Evolutionary conservation across 2,888 invertebrate genomes (phyloP), one percentile per base, ranked within the genome.

Genomic region (Nomada fabriciana): DNA sequence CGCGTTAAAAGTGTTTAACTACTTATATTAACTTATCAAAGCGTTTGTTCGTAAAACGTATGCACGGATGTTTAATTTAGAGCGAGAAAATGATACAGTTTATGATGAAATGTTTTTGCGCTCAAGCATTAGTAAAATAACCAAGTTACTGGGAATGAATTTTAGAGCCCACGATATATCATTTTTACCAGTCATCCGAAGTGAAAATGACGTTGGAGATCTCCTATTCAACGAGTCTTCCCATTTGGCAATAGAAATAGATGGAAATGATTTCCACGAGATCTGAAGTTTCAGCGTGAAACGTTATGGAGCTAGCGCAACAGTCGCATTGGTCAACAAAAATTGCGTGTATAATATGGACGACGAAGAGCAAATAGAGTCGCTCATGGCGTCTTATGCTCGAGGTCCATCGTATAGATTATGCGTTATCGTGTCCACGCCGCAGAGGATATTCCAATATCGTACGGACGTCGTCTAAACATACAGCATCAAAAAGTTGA

Each of bases 241-340:
- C 74, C 11, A 23, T 23, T 55, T 70, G 43, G 20, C 36, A 73
- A 73, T 11, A 50, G 36, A 72, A 75, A 55, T 11, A 47, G 15
- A 47, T 61, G 53, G 57, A 71, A 90, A 91, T 91, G 89, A 90
- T 90, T 87, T 89, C 88, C 20, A 91, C 89, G 90, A 91, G 92
- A 91, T 57, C 69, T 42, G 18, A 42, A 53, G 64, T 53, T 53
- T n/a, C 60, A 52, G 75, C 2, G 36, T n/a, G 43, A 78, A 76
- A 73, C 69, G 64, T 36, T 73, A 67, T 23, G 67, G 29, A 77
- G 61, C 15, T 10, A 13, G 29, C 43, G 29, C 57, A 52, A 61
- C 18, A 47, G 65, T 73, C 47, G 55, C 36, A 15, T 65, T 73
- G 18, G 59, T 61, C 43, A 64, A 23, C 20, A 69, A 4, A 70